These are phyloP conservation scores for Herpailurus yagouaroundi DNA, from an alignment of 2,113 vertebrate species.

Conservation along the genomic window DNA sequence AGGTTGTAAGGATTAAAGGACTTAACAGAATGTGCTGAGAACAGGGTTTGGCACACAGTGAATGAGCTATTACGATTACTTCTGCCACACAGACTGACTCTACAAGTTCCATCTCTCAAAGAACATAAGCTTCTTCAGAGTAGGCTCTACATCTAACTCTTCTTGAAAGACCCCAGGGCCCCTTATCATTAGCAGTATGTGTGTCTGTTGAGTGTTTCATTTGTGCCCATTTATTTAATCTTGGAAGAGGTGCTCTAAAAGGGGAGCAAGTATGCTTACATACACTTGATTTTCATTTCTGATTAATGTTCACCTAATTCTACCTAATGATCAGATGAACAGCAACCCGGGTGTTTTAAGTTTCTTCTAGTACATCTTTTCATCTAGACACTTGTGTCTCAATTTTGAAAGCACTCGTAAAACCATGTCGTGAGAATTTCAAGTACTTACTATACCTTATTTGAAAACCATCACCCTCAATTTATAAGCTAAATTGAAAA, in stretches of 20 bases:
- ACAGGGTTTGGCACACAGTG: not conserved
- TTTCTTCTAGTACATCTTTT: not conserved
- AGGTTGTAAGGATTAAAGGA: not conserved
- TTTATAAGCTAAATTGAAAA: slow-evolving; percentile 22
- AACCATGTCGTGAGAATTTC: not conserved
- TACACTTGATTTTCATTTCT: slow-evolving; percentile 1
- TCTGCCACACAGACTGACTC: not conserved
- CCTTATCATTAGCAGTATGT: not conserved
- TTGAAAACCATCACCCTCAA: slow-evolving; percentile 33
- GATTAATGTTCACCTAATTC: not conserved
- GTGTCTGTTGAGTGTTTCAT: not conserved
- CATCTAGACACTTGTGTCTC: not conserved
- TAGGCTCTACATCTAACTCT: not conserved
- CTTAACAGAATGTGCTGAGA: not conserved
- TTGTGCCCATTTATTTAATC: not conserved
- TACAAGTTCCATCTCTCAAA: not conserved
- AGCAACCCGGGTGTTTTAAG: not conserved
- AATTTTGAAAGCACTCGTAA: not conserved
- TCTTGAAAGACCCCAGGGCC: not conserved
- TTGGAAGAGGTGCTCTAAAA: not conserved
- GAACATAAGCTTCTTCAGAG: not conserved
- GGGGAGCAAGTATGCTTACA: not conserved
- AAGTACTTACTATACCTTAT: not conserved
- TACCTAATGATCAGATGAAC: not conserved
- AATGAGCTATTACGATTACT: not conserved